Base-by-base conservation (phyloP, 2,113 vertebrate genomes). In the Thoracochromis brauschi region DNA sequence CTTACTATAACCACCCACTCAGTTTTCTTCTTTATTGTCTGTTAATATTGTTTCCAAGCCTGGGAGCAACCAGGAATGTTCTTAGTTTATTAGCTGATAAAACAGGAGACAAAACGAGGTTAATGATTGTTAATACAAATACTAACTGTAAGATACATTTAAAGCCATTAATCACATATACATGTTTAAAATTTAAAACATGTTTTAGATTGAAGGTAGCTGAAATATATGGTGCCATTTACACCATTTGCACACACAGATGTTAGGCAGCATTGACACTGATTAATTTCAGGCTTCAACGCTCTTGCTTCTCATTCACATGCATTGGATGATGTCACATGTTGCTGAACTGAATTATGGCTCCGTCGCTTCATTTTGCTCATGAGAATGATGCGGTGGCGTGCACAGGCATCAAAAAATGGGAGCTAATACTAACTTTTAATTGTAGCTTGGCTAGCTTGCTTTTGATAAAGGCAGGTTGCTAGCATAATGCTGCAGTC, bases 121-220 rank as follows among this genome's bases (percentile, higher is more conserved):
- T 38, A 65, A 38, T 65, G 0, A 0, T 13, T 21, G 19, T 38
- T 38, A 38, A 65, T 38, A 65, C 33, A 38, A 65, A 65, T 65
- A 5, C 10, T 38, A 38, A 65, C 0, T 65, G 10, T 38, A 65
- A 38, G 33, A 21, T 65, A 65, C 4, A 35, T 38, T 38, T 38
- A 38, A 65, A 65, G 60, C 33, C 10, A 21, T 65, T 65, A 38
- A 65, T 65, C 60, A 0, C 33, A 38, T 65, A 38, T n/a, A 65
- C 17, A 38, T 1, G 33, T 38, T 38, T 65, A 13, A 65, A 21
- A 38, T 65, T 0, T 65, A 38, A 65, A 65, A 0, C 1, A 0
- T 65, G 60, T 38, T 65, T 65, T 65, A 65, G 33, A 65, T 65
- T n/a, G 6, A 65, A 0, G 60, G 19, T 0, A 65, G 19, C 60